Conservation (phyloP, 2,797 vertebrate genomes). For the Anguilla obscura region DNA sequence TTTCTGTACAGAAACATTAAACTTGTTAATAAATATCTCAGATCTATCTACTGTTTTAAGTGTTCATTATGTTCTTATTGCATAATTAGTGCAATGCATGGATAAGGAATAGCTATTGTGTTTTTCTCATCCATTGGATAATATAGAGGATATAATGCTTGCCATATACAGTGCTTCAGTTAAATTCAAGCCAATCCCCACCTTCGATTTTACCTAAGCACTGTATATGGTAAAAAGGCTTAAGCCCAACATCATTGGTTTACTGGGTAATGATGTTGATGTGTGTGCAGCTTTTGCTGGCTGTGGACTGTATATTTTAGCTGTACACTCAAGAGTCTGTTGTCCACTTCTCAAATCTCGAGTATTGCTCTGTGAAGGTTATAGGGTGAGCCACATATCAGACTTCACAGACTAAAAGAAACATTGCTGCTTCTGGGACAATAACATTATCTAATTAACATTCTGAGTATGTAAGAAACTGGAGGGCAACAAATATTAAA, state of each 20-base stretch:
- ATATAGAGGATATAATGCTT: background rate
- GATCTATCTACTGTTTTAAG: background rate
- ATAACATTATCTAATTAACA: slow-evolving; percentile 43
- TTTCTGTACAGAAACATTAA: background rate
- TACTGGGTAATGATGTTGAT: background rate
- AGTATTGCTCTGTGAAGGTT: slow-evolving; percentile 48
- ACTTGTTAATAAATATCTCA: background rate
- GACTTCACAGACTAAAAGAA: slow-evolving; percentile 23
- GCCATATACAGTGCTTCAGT: background rate
- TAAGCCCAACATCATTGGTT: background rate
- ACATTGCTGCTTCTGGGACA: slow-evolving; percentile 5
- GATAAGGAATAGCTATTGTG: background rate
- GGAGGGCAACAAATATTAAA: slow-evolving; percentile 26
- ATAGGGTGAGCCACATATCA: slow-evolving; percentile 43
- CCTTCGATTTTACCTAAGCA: background rate
- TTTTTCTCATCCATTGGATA: background rate
- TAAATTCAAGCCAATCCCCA: background rate
- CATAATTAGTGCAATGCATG: background rate
- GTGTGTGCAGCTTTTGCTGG: background rate
- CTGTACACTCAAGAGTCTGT: slow-evolving; percentile 49
- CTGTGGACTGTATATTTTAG: slow-evolving; percentile 27
- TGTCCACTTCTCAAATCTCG: slow-evolving; percentile 29
- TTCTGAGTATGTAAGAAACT: slow-evolving; percentile 38
- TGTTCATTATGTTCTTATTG: background rate
- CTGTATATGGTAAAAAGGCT: background rate